Conservation (phyloP, 2,888 invertebrate genomes). For the Ochropleura plecta region DNA sequence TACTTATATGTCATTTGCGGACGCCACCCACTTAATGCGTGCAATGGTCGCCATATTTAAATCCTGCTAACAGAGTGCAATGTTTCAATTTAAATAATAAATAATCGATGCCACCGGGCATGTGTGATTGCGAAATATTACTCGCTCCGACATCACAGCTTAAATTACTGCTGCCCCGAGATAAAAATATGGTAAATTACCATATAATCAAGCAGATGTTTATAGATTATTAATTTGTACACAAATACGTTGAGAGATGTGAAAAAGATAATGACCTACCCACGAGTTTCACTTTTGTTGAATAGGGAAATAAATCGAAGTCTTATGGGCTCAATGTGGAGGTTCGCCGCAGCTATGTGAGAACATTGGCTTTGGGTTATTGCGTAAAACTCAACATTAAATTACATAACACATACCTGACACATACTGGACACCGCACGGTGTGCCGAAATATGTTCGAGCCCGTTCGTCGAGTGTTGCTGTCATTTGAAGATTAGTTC, state of each 20-base stretch:
- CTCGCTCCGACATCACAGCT: conserved; percentile 45
- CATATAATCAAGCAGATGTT: conserved; percentile 60
- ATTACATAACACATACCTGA: conserved; percentile 8
- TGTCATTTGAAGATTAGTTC: conserved; percentile 47
- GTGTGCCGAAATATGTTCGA: conserved; percentile 9
- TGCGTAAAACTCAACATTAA: conserved; percentile 9
- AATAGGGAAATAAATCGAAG: conserved; percentile 38
- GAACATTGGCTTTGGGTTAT: conserved; percentile 7
- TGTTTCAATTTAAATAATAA: conserved; percentile 70
- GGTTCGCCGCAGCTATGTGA: not conserved
- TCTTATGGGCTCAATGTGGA: conserved; percentile 8
- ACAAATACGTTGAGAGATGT: conserved; percentile 40
- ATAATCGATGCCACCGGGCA: conserved; percentile 58
- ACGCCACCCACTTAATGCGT: conserved; percentile 46
- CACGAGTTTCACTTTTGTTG: conserved; percentile 36
- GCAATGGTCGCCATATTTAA: conserved; percentile 54
- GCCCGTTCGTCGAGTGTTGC: conserved; percentile 7
- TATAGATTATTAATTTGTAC: conserved; percentile 63
- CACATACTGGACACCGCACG: conserved; percentile 7
- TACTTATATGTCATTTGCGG: conserved; percentile 43
- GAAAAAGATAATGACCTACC: conserved; percentile 36
- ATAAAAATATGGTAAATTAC: conserved; percentile 61
- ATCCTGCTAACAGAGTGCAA: conserved; percentile 57
- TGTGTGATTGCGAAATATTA: conserved; percentile 70
- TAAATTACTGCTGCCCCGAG: conserved; percentile 55